Conservation (phyloP, 2,888 invertebrate species). For the Pomacea canaliculata region DNA sequence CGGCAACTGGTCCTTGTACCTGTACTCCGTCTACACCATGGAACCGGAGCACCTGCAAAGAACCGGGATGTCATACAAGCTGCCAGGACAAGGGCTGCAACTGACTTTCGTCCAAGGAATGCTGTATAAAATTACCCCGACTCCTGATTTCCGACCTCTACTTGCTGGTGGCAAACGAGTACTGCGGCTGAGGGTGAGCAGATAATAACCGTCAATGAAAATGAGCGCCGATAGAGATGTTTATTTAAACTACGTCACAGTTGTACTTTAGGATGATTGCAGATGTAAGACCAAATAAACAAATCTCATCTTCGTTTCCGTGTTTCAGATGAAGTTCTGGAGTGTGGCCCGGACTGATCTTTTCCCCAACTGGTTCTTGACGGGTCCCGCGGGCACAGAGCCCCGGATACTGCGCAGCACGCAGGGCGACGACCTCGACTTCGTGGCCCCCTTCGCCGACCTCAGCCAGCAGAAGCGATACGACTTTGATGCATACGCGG, state of each 20-base stretch:
- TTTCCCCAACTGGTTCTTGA: slow-evolving; percentile 51
- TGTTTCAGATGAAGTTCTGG: slow-evolving; percentile 37
- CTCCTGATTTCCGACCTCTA: slow-evolving; percentile 30
- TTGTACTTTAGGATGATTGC: too few species aligned
- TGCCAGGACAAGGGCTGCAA: slow-evolving; percentile 37
- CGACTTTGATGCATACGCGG: slow-evolving; percentile 41
- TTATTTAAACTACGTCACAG: too few species aligned
- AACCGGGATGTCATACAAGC: slow-evolving; percentile 19
- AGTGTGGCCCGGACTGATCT: slow-evolving; percentile 47
- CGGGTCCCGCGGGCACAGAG: slow-evolving; percentile 14
- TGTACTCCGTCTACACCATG: slow-evolving; percentile 38
- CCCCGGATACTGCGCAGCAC: slow-evolving; percentile 38
- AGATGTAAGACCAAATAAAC: too few species aligned
- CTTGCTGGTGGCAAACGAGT: slow-evolving; percentile 24
- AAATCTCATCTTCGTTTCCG: too few species aligned
- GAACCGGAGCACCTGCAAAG: slow-evolving; percentile 27
- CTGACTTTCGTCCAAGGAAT: slow-evolving; percentile 48
- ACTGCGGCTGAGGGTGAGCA: slow-evolving; percentile 16
- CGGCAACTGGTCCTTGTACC: slow-evolving; percentile 53
- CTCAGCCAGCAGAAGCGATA: slow-evolving; percentile 46
- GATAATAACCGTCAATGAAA: too few species aligned
- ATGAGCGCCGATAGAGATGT: too few species aligned
- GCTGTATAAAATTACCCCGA: slow-evolving; percentile 44
- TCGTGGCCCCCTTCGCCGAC: slow-evolving; percentile 32
- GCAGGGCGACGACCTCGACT: slow-evolving; percentile 33